Percentiles rank a stretch among this genome's conserved stretches.
Conservation (phyloP, 2,113 vertebrate genomes). For the Bothrops jararaca region DNA sequence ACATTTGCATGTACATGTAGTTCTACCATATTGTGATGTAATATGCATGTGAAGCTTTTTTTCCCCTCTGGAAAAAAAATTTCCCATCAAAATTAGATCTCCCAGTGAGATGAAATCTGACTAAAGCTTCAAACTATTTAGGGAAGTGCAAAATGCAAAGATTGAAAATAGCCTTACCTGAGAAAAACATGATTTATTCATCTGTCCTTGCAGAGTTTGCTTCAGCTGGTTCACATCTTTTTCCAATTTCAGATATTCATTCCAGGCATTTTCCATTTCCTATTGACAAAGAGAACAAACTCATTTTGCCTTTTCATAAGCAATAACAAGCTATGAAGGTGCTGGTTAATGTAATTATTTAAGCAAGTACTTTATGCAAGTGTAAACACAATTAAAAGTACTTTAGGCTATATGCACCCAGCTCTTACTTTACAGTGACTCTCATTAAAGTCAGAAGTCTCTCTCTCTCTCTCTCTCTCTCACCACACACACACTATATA, state of each 20-base stretch:
- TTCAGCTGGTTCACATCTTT: slow-evolving; percentile 86
- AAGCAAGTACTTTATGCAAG: neutral
- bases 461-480: too few species aligned
- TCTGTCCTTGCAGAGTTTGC: slow-evolving; percentile 85
- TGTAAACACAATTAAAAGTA: neutral
- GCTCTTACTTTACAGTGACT: neutral
- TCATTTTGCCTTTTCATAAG: neutral
- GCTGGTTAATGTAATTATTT: neutral
- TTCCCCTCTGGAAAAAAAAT: neutral
- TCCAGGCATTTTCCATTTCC: slow-evolving; percentile 98
- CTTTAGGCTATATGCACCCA: neutral
- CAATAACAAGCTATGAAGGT: neutral
- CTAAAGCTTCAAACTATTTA: neutral
- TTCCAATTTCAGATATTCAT: slow-evolving; percentile 88
- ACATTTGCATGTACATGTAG: neutral
- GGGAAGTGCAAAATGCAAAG: neutral
- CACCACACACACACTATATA: too few species aligned
- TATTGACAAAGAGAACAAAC: slow-evolving; percentile 60
- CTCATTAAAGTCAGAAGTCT: neutral
- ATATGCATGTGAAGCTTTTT: neutral
- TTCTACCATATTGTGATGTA: neutral
- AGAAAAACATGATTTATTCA: slow-evolving; percentile 78
- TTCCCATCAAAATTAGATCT: neutral
- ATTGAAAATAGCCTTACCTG: slow-evolving; percentile 75
- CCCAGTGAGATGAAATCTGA: neutral